Percentiles rank a stretch among this genome's conserved stretches.
These are phyloP conservation scores for Drosophila aldrichi DNA, from an alignment of 2,888 invertebrate genomes.

Conservation along the genomic window DNA sequence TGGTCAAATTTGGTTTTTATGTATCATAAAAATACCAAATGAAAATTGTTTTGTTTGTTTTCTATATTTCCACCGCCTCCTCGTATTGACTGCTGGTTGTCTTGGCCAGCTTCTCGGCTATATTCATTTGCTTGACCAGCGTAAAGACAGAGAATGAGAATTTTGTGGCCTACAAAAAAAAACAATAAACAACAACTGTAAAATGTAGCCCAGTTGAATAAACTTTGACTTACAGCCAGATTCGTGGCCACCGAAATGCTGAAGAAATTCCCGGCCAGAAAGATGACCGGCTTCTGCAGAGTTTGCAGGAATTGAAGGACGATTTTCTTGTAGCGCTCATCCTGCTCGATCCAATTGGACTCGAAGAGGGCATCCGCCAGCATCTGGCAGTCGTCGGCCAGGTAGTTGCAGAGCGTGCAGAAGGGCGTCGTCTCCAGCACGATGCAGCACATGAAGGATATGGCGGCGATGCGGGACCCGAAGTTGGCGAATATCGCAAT, in stretches of 20 bases:
- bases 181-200: no score
- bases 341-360: slow-evolving; percentile 71
- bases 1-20: neutral
- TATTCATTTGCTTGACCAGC: slow-evolving; percentile 71
- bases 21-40: neutral
- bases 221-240: slow-evolving; percentile 56
- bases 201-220: neutral
- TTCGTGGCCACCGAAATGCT: slow-evolving; percentile 74
- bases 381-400: slow-evolving; percentile 64
- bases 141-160: slow-evolving; percentile 78
- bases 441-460: slow-evolving; percentile 58
- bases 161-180: slow-evolving; percentile 64
- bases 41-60: neutral
- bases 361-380: slow-evolving; percentile 71
- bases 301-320: slow-evolving; percentile 64
- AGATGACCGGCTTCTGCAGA: slow-evolving; percentile 67
- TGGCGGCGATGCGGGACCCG: slow-evolving; percentile 58
- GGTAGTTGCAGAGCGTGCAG: slow-evolving; percentile 71
- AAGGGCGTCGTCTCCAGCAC: slow-evolving; percentile 72
- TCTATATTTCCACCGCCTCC: neutral
- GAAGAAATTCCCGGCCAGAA: slow-evolving; percentile 74
- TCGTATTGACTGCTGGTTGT: neutral
- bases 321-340: slow-evolving; percentile 59
- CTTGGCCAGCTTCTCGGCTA: slow-evolving; percentile 53
- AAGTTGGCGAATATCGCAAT: slow-evolving; percentile 64